A percentile compares a stretch with the other conserved stretches of the same genome.
phyloP scores from a whole-genome alignment of 2,113 vertebrate species.

The Carollia perspicillata region DNA sequence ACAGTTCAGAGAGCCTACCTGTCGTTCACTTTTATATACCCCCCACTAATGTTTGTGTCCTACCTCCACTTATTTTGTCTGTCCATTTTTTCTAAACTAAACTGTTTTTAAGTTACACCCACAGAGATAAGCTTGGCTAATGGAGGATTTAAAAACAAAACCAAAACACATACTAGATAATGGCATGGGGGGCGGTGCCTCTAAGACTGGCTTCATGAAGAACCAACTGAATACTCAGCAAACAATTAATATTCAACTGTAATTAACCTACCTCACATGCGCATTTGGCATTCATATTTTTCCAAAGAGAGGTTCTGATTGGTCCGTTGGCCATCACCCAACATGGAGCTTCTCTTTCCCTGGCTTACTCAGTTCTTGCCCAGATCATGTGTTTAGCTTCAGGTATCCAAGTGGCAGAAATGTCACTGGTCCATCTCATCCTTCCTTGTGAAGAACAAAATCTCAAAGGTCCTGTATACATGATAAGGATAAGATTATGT shows the following conservation, averaged over 20 bases:
- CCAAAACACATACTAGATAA: background rate
- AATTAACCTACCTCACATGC: background rate
- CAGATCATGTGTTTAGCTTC: background rate
- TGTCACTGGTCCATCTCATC: background rate
- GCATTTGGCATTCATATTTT: background rate
- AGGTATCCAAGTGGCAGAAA: background rate
- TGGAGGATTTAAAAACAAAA: background rate
- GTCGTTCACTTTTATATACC: background rate
- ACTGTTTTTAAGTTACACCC: background rate
- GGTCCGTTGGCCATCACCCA: background rate
- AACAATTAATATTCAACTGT: background rate
- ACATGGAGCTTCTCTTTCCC: background rate
- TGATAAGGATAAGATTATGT: background rate
- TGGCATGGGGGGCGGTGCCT: background rate
- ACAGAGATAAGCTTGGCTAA: background rate
- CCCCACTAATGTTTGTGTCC: background rate
- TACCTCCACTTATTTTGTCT: background rate
- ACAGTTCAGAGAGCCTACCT: background rate
- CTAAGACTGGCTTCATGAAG: background rate
- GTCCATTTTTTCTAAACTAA: background rate
- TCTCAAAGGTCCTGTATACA: background rate
- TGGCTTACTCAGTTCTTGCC: background rate
- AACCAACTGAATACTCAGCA: background rate
- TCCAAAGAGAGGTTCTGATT: constrained; percentile 15
- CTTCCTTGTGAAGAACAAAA: background rate